Percentiles rank a stretch among this genome's conserved stretches.
Evolutionary conservation across 2,888 invertebrate genomes (phyloP).

Genomic region (Tyria jacobaeae): DNA sequence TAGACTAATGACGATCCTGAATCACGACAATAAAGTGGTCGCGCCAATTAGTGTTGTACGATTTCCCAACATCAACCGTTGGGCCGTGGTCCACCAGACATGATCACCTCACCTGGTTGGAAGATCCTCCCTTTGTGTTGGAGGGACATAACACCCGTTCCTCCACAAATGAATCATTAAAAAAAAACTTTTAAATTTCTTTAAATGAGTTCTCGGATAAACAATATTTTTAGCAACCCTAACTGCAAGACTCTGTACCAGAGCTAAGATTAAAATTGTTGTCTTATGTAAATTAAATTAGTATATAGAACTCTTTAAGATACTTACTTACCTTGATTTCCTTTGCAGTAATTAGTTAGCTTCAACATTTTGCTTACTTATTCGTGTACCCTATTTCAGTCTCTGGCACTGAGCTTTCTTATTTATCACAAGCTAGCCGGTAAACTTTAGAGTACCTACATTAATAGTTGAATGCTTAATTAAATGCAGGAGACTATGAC

Average conservation of each 20-base stretch:
- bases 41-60: no score
- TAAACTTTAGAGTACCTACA: not conserved
- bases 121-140: no score
- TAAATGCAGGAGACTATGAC: no score
- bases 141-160: no score
- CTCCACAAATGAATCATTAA: no score
- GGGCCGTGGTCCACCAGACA: no score
- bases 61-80: no score
- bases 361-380: conserved; percentile 6
- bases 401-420: not conserved
- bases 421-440: not conserved
- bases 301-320: conserved; percentile 18
- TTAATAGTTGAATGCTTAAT: no score
- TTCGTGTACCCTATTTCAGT: not conserved
- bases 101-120: no score
- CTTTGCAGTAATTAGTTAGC: conserved; percentile 23
- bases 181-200: no score
- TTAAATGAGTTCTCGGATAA: not conserved
- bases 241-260: conserved; percentile 3
- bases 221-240: conserved; percentile 16
- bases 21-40: no score
- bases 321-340: conserved; percentile 3
- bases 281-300: conserved; percentile 29
- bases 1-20: no score
- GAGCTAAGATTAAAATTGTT: conserved; percentile 23